Evolutionary conservation across 2,113 vertebrate genomes (phyloP), one percentile per base, ranked within the genome.

Genomic region (Elephas maximus): DNA sequence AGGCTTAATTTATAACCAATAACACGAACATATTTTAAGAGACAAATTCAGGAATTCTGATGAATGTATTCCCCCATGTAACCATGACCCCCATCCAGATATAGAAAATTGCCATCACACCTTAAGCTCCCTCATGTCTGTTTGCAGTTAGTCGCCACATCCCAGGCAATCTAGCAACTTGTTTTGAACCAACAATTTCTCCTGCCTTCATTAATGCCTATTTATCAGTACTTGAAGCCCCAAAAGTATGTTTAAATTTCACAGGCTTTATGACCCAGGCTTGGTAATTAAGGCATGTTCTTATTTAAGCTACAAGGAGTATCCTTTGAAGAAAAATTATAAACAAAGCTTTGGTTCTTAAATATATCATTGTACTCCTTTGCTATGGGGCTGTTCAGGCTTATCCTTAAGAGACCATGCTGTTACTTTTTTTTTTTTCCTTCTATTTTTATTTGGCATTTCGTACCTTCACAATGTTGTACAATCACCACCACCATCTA

Each of bases 231-330:
- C 65, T 78, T 79, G 37, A 87, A 74, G 94, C 48, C 30, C 21
- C 41, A 90, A 51, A 69, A 78, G 33, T 21, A 73, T 51, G 45
- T 91, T 95, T 96, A 96, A 74, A 51, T 87, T 89, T 67, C 67
- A 63, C 33, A n/a, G 73, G 77, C 62, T 93, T 91, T 82, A 85
- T 86, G 93, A 82, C 30, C 24, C 65, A 73, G 28, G 17, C 23
- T 53, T 82, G 53, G 28, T 83, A 83, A 94, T 18, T 88, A 88
- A 85, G 77, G 41, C 73, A 93, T 5, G 18, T 26, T 96, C 30
- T 94, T 96, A 96, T 63, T 89, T 94, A 96, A 91, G 33, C 74
- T 79, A n/a, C 21, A 94, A 91, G 67, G 74, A 96, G 93, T 82
- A 89, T 74, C 63, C 48, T 74, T 88, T 1, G 6, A 81, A 85